A percentile compares a stretch with the other conserved stretches of the same genome.
phyloP scores from a whole-genome alignment of 2,888 invertebrate species.

The Trissolcus japonicus region DNA sequence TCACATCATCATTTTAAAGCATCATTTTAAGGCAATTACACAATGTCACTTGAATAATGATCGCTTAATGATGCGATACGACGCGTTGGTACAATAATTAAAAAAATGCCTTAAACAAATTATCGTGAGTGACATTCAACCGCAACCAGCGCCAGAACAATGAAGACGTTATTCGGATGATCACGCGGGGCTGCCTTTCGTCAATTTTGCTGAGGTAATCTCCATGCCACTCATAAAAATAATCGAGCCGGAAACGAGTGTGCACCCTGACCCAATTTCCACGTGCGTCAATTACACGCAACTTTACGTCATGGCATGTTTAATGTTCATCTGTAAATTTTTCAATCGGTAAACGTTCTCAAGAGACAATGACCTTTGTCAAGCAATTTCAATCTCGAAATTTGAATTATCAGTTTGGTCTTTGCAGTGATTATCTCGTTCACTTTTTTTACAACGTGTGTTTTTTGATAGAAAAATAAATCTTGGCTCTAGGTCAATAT shows the following conservation, averaged over 20 bases:
- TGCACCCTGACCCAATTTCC: slow-evolving; percentile 19
- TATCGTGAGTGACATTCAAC: slow-evolving; percentile 30
- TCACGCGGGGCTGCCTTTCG: slow-evolving; percentile 7
- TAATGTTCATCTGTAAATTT: slow-evolving; percentile 12
- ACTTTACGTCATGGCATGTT: slow-evolving; percentile 17
- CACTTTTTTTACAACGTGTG: no score
- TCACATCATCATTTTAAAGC: slow-evolving; percentile 46
- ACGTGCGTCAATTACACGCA: slow-evolving; percentile 17
- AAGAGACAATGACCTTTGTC: no score
- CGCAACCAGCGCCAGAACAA: slow-evolving; percentile 25
- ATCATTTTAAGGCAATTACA: slow-evolving; percentile 47
- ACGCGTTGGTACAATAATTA: slow-evolving; percentile 18
- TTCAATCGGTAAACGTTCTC: slow-evolving; percentile 1
- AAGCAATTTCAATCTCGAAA: no score
- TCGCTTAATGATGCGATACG: slow-evolving; percentile 32
- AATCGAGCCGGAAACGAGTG: slow-evolving; percentile 21
- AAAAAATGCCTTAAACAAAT: slow-evolving; percentile 37
- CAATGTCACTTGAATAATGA: slow-evolving; percentile 47
- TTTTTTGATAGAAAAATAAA: no score
- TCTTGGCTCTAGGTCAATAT: no score
- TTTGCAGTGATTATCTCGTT: no score
- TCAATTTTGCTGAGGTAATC: slow-evolving; percentile 29
- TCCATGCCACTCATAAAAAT: slow-evolving; percentile 15
- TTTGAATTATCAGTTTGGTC: no score
- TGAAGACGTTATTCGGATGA: slow-evolving; percentile 13